phyloP scores from a whole-genome alignment of 2,113 vertebrate genomes.

The Ciconia maguari region DNA sequence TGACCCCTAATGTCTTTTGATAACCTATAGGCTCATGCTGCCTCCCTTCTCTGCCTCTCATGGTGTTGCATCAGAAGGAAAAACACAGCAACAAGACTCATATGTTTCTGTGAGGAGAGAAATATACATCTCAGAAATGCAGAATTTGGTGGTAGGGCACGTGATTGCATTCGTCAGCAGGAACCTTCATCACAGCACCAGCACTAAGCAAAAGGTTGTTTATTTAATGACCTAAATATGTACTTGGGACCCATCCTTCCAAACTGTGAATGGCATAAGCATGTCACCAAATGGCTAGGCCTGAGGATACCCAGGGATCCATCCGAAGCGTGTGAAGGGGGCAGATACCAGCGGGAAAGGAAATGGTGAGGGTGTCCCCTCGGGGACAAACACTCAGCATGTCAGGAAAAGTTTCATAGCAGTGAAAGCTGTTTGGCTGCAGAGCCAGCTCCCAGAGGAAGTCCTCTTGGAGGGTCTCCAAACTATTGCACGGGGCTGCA shows the following conservation, averaged over 20 bases:
- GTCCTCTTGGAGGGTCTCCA: conserved; percentile 28
- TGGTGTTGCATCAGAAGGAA: not conserved
- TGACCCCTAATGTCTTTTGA: not conserved
- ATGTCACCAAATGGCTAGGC: not conserved
- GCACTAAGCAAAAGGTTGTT: not conserved
- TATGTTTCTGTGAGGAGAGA: not conserved
- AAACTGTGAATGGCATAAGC: not conserved
- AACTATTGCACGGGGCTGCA: not conserved
- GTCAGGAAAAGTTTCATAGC: not conserved
- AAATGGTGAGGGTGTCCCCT: not conserved
- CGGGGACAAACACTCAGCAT: not conserved
- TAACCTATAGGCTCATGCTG: rapidly evolving
- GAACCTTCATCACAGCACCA: not conserved
- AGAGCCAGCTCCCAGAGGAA: not conserved
- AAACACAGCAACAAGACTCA: not conserved
- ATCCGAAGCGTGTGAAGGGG: not conserved
- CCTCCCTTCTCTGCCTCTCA: not conserved
- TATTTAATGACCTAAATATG: not conserved
- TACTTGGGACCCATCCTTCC: not conserved
- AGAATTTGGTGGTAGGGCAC: not conserved
- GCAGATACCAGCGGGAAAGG: not conserved
- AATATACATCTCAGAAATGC: not conserved
- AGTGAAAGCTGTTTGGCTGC: not conserved
- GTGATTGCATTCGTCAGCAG: not conserved
- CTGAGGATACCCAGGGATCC: not conserved